Evolutionary conservation across 2,888 invertebrate genomes (phyloP).

Genomic region (Sympetrum striolatum): DNA sequence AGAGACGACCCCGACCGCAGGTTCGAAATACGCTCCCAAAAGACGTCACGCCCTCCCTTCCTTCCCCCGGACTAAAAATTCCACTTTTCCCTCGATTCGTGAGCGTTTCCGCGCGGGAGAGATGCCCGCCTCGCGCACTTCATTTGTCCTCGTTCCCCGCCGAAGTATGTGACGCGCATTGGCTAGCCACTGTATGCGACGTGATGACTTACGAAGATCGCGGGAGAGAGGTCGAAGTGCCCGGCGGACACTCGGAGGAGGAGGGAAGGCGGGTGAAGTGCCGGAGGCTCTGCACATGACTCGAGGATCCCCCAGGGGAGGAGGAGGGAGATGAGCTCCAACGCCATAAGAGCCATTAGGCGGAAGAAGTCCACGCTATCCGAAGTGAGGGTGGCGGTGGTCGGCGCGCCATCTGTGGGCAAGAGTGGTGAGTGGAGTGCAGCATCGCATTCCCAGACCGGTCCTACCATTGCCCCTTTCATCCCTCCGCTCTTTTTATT

Average conservation of each 20-base stretch:
- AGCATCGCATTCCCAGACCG: neutral
- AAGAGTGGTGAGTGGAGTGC: slow-evolving; percentile 80
- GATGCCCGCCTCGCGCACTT: neutral
- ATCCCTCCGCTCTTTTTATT: neutral
- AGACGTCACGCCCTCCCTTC: neutral
- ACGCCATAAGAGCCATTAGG: slow-evolving; percentile 79
- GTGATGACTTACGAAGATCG: slow-evolving; percentile 7
- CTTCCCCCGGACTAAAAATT: neutral
- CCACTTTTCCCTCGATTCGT: neutral
- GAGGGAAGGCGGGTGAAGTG: neutral
- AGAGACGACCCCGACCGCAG: neutral
- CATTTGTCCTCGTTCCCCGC: neutral
- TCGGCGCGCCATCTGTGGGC: slow-evolving; percentile 89
- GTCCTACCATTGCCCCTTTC: neutral
- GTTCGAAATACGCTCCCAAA: neutral
- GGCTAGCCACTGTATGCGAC: neutral
- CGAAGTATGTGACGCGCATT: neutral
- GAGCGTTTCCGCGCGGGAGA: neutral
- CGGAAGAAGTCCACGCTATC: slow-evolving; percentile 88
- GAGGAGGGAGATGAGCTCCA: slow-evolving; percentile 59
- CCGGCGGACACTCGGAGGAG: neutral
- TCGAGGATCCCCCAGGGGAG: neutral
- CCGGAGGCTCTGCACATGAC: neutral
- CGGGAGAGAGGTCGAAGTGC: neutral
- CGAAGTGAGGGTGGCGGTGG: slow-evolving; percentile 89